Evolutionary conservation across 2,113 vertebrate species (phyloP), one percentile per base, ranked within the genome.

Genomic region (Helogale parvula): DNA sequence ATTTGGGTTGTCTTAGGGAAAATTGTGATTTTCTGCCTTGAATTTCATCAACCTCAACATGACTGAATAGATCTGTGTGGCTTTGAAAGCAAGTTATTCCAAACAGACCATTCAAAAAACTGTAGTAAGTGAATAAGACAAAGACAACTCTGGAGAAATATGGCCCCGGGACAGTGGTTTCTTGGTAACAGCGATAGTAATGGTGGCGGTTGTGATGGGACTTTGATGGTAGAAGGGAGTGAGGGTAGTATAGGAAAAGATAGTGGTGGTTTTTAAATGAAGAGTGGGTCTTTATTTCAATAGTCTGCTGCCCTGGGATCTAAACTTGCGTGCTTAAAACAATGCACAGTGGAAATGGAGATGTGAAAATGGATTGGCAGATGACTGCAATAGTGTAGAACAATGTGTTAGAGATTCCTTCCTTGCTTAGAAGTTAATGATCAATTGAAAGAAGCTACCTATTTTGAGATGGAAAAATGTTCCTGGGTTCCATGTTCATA

Each of bases 11-110:
- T 50, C 31, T 93, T 93, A 94, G 52, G 27, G 41, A 71, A 92
- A 74, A 72, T 41, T 41, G 11, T 87, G 50, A 90, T 80, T 92
- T 91, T 85, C 76, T 97, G n/a, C 11, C 23, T 95, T 85, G n/a
- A 90, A 74, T 92, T 87, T 95, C n/a, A 71, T 38, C 45, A 54
- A 76, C 93, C 85, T 1, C 16, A 69, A 71, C 14, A 47, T 77
- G 19, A 91, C 17, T 82, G 71, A 74, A 45, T 60, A 76, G 21
- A n/a, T 81, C 50, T 81, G 3, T 68, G 10, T 74, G 63, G 16
- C 16, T 60, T 25, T 57, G 52, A 81, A 88, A 6, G 25, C 16
- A 88, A n/a, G 19, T 95, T 89, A 54, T 93, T 96, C 45, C 33
- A 90, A 38, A 45, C 1, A 77, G 21, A 76, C 3, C 15, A 5